phyloP scores from a whole-genome alignment of 2,113 vertebrate genomes.

The Rhineura floridana region DNA sequence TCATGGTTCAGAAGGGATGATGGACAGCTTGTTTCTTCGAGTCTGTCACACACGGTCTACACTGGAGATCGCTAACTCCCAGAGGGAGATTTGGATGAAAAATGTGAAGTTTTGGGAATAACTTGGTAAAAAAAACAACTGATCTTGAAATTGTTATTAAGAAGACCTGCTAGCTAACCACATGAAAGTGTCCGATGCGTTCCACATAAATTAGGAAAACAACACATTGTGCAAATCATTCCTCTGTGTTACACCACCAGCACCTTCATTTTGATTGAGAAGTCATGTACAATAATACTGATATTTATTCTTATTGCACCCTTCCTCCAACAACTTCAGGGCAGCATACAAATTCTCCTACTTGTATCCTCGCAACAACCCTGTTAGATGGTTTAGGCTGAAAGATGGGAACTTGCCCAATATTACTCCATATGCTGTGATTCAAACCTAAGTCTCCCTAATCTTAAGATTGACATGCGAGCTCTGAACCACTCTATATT shows the following conservation, averaged over 20 bases:
- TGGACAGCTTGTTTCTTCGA: conserved; percentile 18
- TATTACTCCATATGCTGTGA: too few relatives aligned
- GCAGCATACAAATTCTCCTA: not conserved
- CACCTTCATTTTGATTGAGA: not conserved
- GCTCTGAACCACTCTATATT: too few relatives aligned
- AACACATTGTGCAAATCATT: not conserved
- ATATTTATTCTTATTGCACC: not conserved
- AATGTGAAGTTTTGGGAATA: not conserved
- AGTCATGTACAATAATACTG: not conserved
- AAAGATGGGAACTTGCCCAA: too few relatives aligned
- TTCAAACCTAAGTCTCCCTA: too few relatives aligned
- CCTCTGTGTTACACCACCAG: not conserved
- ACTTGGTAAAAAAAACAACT: not conserved
- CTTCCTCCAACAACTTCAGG: not conserved
- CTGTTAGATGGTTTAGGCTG: too few relatives aligned
- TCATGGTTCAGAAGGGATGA: conserved; percentile 27
- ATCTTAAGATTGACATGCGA: too few relatives aligned
- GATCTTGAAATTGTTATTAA: not conserved
- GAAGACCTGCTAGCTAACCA: not conserved
- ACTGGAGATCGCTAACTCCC: not conserved
- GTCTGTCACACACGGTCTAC: not conserved
- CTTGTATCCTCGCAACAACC: too few relatives aligned
- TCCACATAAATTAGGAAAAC: not conserved
- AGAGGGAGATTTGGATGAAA: not conserved
- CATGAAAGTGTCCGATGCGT: too few relatives aligned